Evolutionary conservation across 2,888 invertebrate genomes (phyloP).

Genomic region (Barypeithes pellucidus): DNA sequence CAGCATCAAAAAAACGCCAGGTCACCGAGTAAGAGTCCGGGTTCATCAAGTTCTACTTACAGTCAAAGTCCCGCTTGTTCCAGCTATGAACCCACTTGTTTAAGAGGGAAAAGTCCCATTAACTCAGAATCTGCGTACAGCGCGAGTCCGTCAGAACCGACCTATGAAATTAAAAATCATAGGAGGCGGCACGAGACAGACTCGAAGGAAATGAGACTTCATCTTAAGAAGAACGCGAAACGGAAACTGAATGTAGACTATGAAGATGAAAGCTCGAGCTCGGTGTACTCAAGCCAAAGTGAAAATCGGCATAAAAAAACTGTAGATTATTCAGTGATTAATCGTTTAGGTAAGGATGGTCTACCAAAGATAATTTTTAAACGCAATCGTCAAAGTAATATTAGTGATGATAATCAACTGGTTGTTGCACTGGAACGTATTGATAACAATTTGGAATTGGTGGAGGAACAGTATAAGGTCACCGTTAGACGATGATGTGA

Average conservation of each 20-base stretch:
- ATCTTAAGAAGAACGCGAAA: constrained; percentile 58
- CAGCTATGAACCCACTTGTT: background rate
- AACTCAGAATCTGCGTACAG: background rate
- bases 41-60: background rate
- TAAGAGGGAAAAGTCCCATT: background rate
- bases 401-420: constrained; percentile 52
- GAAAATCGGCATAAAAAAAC: constrained; percentile 38
- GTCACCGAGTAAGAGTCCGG: constrained; percentile 45
- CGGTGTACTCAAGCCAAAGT: constrained; percentile 22
- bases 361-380: constrained; percentile 65
- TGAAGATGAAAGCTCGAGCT: constrained; percentile 49
- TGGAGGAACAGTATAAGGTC: constrained; percentile 50
- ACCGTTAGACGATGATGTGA: constrained; percentile 54
- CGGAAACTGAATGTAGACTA: constrained; percentile 56
- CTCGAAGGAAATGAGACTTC: constrained; percentile 56
- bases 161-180: constrained; percentile 56
- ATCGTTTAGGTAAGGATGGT: constrained; percentile 58
- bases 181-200: constrained; percentile 40
- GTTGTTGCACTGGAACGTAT: constrained; percentile 63
- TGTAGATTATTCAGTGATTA: constrained; percentile 62
- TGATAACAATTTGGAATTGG: constrained; percentile 57
- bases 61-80: background rate
- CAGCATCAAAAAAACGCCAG: constrained; percentile 50
- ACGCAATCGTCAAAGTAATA: constrained; percentile 56
- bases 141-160: constrained; percentile 29